Evolutionary conservation across 2,797 vertebrate genomes (phyloP).

Genomic region (Xenops minutus): DNA sequence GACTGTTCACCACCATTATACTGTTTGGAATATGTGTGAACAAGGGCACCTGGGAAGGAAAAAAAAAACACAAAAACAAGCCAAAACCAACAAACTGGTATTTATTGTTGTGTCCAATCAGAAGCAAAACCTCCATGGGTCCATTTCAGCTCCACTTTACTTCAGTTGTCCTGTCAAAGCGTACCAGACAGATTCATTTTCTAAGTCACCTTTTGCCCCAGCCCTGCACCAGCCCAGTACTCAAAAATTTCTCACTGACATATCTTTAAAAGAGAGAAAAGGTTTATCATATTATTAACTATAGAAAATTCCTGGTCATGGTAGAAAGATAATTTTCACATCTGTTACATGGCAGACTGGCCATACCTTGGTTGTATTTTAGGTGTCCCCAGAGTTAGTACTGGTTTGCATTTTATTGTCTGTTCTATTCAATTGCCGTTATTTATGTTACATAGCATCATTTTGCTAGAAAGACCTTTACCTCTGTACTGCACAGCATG

Average conservation of each 20-base stretch:
- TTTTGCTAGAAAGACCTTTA: not conserved
- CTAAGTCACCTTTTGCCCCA: not conserved
- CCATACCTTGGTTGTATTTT: not conserved
- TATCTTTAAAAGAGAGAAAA: not conserved
- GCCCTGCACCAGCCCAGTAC: not conserved
- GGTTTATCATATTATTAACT: not conserved
- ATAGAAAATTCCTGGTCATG: not conserved
- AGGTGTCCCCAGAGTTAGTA: not conserved
- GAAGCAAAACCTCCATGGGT: not conserved
- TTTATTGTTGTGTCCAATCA: not conserved
- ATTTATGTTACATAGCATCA: not conserved
- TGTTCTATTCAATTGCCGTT: not conserved
- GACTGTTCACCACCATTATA: not conserved
- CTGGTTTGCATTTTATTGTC: not conserved
- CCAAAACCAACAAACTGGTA: not conserved
- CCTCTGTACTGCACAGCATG: not conserved
- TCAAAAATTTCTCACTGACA: not conserved
- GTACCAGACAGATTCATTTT: not conserved
- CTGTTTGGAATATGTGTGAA: not conserved
- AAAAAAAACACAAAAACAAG: too few relatives aligned
- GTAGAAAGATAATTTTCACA: not conserved
- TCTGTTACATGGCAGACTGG: not conserved
- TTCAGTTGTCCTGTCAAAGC: not conserved
- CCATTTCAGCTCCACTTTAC: not conserved
- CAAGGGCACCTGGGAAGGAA: not conserved